Base-by-base conservation (phyloP, 1,140 invertebrate species). In the Orchestia grillus region DNA sequence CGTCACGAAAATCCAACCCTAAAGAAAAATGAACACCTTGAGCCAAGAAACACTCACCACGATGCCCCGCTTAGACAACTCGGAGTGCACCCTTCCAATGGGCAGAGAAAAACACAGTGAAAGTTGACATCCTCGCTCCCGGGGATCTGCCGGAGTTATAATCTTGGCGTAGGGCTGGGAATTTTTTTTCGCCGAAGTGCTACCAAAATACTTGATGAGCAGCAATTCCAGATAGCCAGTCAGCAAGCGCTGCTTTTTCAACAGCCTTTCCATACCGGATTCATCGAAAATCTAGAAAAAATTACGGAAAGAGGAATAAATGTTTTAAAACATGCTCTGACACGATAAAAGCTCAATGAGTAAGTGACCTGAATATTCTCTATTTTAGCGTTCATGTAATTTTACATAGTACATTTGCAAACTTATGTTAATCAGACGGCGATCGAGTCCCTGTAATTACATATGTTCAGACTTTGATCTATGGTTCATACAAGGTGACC, bases 201-300 rank as follows among this genome's bases (percentile, higher is more conserved):
- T 95, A n/a, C 53, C 42, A 95, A 96, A 96, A 91, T 96, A 44
- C n/a, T 36, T 87, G n/a, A 96, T 94, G 16, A 97, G 23, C 40
- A 98, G 97, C 44, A 97, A 97, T 97, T 98, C 98, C 53, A 98
- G 96, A 97, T 98, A 98, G 0, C 97, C 98, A 4, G 98, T 98
- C n/a, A 98, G 96, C 42, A 98, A 97, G 96, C 97, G 97, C 41
- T 98, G 98, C 96, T 98, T 98, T 40, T 97, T 96, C 23, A 97
- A 96, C 16, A 98, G 96, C 41, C 97, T 97, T 53, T 97, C 97
- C 97, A 98, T 97, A 0, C 97, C 97, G 0, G 98, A 98, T 97
- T 98, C 97, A 43, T 97, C 97, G 96, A 98, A 98, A 53, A 98
- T 97, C 98, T 98, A 97, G 43, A 44, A 95, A 47, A 90, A 90